A percentile compares a stretch with the other conserved stretches of the same genome.
phyloP scores from a whole-genome alignment of 2,113 vertebrate species.

The Protomyctophum bolini region DNA sequence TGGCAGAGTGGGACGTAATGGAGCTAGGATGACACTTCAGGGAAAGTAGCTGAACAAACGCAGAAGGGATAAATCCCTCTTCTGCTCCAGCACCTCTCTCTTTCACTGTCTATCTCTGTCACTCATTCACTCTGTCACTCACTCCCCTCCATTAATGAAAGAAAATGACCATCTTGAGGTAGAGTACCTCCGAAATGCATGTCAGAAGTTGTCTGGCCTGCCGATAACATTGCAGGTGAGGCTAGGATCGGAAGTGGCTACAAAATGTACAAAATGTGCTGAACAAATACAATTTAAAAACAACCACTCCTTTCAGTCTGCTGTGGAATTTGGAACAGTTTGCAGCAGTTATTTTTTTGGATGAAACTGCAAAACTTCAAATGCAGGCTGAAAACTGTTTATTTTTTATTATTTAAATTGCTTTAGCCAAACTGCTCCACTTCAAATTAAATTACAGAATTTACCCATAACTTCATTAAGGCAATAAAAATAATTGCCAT shows the following conservation, averaged over 20 bases:
- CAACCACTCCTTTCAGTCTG: not conserved
- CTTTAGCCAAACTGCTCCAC: not conserved
- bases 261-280: conserved; percentile 3
- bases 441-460: not conserved
- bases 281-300: not conserved
- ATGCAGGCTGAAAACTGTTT: not conserved
- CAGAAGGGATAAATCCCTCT: conserved; percentile 59
- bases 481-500: conserved; percentile 7
- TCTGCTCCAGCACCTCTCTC: not conserved
- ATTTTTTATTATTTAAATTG: not conserved
- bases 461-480: not conserved
- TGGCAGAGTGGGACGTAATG: conserved; percentile 62
- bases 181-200: conserved; percentile 42
- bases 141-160: conserved; percentile 25
- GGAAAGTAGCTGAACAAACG: conserved; percentile 55
- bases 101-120: conserved; percentile 24
- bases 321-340: not conserved
- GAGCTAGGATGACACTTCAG: conserved; percentile 70
- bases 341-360: not conserved
- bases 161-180: conserved; percentile 65
- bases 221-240: conserved; percentile 32
- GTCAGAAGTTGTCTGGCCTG: conserved; percentile 37
- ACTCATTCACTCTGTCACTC: too few species aligned
- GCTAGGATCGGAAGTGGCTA: not conserved
- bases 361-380: not conserved